Evolutionary conservation across 2,888 invertebrate species (phyloP), one percentile per base, ranked within the genome.

Genomic region (Sinopyrophorus schimmeli): DNA sequence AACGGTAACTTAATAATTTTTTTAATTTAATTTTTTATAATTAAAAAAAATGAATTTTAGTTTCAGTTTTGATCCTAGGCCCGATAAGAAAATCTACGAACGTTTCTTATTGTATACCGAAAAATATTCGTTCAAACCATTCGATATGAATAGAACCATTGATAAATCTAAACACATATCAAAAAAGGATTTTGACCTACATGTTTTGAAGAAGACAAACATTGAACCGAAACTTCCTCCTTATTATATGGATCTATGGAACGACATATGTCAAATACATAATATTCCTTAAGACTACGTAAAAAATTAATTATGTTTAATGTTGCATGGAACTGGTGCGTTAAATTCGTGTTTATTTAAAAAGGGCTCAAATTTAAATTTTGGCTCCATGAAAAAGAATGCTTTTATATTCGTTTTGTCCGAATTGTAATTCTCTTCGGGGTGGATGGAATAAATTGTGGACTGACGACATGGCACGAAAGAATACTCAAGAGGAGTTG

Each of bases 171-270:
- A 63, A 42, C 59, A 65, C 38, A 55, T 67, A 7, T 40, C 50
- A n/a, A 46, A 54, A 2, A 52, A 38, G 12, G 64, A 66, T 38
- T 69, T 69, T 35, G 53, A 63, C 40, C 37, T 67, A 30, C 41
- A 48, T 5, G 53, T 54, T 3, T 21, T 62, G n/a, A 61, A 60
- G 24, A 51, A 54, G 21, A 37, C 47, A 3, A 9, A 5, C 7
- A 12, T 37, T n/a, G 14, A 21, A 26, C 47, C 48, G 18, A 35
- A 58, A 3, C 57, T 61, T 5, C 61, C 66, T 2, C 59, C 64
- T 1, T 70, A 68, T 54, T 63, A 63, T 34, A 54, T 61, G n/a
- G 63, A 70, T 44, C 64, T 66, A 39, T 70, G 68, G 70, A 59
- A 52, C 17, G 43, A 59, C 12, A 46, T 59, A 17, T 69, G 69